These are phyloP conservation scores for Drosophila serrata DNA, from an alignment of 1,140 invertebrate genomes.

Conservation along the genomic window DNA sequence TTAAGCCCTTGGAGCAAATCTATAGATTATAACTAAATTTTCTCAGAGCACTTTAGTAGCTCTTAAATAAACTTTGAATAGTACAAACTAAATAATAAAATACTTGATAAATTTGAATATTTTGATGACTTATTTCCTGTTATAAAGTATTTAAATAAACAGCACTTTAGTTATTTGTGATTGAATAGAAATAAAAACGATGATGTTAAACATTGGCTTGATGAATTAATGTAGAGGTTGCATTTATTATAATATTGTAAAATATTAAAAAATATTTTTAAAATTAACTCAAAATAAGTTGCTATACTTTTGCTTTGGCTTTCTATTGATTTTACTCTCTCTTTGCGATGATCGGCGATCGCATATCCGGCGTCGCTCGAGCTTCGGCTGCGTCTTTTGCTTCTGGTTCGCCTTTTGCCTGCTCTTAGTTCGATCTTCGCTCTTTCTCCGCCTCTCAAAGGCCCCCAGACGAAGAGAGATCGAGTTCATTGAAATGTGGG, in stretches of 20 bases:
- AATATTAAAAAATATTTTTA: not conserved
- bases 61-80: not conserved
- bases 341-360: constrained; percentile 17
- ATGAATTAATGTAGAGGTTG: not conserved
- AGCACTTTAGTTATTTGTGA: no score
- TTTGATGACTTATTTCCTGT: not conserved
- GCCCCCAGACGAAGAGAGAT: constrained; percentile 30
- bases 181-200: not conserved
- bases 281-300: constrained; percentile 14
- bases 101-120: not conserved
- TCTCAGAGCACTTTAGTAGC: not conserved
- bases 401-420: not conserved
- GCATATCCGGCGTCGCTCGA: constrained; percentile 27
- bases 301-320: constrained; percentile 37
- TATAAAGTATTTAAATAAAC: not conserved
- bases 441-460: constrained; percentile 20
- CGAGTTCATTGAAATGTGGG: constrained; percentile 16
- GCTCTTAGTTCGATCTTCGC: constrained; percentile 30
- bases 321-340: constrained; percentile 3
- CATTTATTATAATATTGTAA: not conserved
- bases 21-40: not conserved
- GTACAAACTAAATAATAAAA: no score
- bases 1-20: no score
- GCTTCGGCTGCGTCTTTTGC: not conserved
- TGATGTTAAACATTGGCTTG: no score